Evolutionary conservation across 1,140 invertebrate genomes (phyloP).

Genomic region (Heterodera carotae): DNA sequence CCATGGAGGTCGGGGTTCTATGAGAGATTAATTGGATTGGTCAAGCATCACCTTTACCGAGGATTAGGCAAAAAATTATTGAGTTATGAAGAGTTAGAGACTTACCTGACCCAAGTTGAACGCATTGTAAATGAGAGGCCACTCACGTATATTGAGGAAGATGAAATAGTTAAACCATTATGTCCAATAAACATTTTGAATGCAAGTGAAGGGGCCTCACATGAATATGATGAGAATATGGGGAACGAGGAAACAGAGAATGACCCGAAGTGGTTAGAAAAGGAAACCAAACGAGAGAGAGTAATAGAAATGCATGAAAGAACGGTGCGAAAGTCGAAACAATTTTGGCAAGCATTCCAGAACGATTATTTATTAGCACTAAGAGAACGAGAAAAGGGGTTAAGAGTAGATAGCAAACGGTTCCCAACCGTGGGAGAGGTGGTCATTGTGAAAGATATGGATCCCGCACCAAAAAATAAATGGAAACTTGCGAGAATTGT

Average conservation of each 20-base stretch:
- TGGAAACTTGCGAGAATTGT: background rate
- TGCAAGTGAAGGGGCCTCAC: background rate
- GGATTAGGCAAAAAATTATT: background rate
- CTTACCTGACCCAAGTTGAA: background rate
- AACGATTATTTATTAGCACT: background rate
- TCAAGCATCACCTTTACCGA: background rate
- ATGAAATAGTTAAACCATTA: constrained; percentile 10
- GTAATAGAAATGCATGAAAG: background rate
- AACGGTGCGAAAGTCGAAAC: background rate
- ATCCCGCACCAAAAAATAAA: background rate
- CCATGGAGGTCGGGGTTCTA: background rate
- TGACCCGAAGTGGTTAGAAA: no score
- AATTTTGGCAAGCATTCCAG: background rate
- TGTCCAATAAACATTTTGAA: constrained; percentile 1
- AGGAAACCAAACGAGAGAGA: background rate
- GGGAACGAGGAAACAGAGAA: background rate
- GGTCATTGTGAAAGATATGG: background rate
- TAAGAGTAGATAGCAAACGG: background rate
- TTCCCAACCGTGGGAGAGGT: background rate
- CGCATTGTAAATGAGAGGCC: background rate
- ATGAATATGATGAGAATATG: background rate
- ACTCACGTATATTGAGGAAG: background rate
- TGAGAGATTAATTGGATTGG: background rate
- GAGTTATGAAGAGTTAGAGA: background rate
- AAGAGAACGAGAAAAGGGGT: background rate